These are phyloP conservation scores for Mesoligia furuncula DNA, from an alignment of 2,888 invertebrate species.

Conservation along the genomic window DNA sequence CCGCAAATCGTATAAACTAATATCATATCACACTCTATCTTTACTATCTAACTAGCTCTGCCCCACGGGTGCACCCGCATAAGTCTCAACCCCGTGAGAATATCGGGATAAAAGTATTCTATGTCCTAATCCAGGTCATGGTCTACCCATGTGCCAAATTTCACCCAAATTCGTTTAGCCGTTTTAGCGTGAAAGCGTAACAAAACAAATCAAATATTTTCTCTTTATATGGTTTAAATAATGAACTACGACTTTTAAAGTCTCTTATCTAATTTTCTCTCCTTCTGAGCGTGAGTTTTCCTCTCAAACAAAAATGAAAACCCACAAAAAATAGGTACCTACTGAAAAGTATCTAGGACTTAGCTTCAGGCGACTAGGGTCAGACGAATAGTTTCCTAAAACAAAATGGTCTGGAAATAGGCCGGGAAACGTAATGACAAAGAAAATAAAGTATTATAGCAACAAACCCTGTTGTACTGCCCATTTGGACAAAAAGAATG, in stretches of 20 bases:
- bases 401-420: constrained; percentile 17
- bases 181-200: not conserved
- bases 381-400: constrained; percentile 11
- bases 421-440: constrained; percentile 11
- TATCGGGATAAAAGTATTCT: no score
- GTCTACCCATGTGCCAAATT: no score
- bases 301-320: not conserved
- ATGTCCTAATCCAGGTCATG: no score
- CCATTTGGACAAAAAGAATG: not conserved
- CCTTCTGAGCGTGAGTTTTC: not conserved
- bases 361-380: constrained; percentile 6
- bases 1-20: no score
- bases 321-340: not conserved
- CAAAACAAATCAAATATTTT: not conserved
- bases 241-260: constrained; percentile 1
- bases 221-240: not conserved
- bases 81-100: no score
- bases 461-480: not conserved
- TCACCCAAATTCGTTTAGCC: no score
- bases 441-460: constrained; percentile 32
- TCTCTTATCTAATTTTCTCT: not conserved
- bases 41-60: no score
- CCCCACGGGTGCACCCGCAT: no score
- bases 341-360: not conserved
- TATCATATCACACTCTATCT: no score